Evolutionary conservation across 2,113 vertebrate genomes (phyloP).

Genomic region (Micronycteris hirsuta): DNA sequence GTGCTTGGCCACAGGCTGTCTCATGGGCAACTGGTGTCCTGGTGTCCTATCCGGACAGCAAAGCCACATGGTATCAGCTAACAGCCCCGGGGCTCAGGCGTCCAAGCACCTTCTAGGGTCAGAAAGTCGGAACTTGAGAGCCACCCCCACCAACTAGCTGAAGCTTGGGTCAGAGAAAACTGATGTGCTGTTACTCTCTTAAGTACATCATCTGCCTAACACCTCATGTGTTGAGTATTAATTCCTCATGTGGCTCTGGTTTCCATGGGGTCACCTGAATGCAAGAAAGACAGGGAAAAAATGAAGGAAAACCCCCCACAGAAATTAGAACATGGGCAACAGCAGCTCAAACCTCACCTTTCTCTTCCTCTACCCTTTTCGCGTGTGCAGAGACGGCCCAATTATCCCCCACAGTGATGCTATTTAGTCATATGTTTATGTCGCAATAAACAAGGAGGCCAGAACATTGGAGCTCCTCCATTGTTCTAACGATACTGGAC

Average conservation of each 20-base stretch:
- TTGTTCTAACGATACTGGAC: neutral
- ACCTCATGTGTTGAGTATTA: neutral
- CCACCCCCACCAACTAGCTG: too few species aligned
- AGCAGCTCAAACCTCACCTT: neutral
- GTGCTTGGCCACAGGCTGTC: neutral
- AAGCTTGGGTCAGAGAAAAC: neutral
- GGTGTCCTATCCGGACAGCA: too few species aligned
- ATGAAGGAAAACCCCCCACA: neutral
- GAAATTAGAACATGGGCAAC: neutral
- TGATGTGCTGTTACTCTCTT: neutral
- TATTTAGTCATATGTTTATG: neutral
- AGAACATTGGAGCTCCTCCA: neutral
- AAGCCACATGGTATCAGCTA: neutral
- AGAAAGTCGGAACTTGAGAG: neutral
- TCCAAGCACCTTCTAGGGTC: neutral
- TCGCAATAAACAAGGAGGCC: neutral
- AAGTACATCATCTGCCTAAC: neutral
- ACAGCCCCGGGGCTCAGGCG: neutral
- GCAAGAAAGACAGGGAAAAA: neutral
- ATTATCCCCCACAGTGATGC: neutral
- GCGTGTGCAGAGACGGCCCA: neutral
- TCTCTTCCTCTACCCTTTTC: neutral
- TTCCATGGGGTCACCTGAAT: neutral
- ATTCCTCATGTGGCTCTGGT: neutral
- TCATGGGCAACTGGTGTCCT: neutral